Evolutionary conservation across 2,113 vertebrate genomes (phyloP).

Genomic region (Catharus fuscescens): DNA sequence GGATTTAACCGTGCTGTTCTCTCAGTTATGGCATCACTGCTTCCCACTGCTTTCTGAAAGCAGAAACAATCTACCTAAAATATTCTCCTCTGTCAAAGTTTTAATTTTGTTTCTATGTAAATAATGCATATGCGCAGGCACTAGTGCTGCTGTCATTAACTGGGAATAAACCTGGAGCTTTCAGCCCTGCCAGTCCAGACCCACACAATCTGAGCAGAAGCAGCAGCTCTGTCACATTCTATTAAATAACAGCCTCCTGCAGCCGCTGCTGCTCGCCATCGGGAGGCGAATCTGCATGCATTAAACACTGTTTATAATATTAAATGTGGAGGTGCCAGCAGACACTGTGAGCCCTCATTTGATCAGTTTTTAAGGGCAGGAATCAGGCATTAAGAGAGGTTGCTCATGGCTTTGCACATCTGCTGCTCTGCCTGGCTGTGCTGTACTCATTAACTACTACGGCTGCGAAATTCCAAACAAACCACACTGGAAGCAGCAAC

Average conservation of each 20-base stretch:
- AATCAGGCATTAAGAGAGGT: background rate
- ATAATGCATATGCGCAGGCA: background rate
- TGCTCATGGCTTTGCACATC: accelerated
- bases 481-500: background rate
- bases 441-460: background rate
- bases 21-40: background rate
- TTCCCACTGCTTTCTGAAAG: constrained; percentile 8
- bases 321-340: background rate
- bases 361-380: background rate
- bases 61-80: constrained; percentile 6
- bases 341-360: background rate
- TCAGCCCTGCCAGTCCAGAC: background rate
- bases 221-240: background rate
- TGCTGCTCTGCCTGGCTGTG: background rate
- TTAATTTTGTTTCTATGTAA: constrained; percentile 42
- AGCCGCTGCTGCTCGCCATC: background rate
- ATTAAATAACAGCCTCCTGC: background rate
- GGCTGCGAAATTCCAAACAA: background rate
- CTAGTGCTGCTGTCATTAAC: background rate
- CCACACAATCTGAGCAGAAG: background rate
- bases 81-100: background rate
- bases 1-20: background rate
- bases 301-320: background rate
- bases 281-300: background rate
- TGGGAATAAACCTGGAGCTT: constrained; percentile 17